Conservation (phyloP, 1,140 invertebrate species). For the Sipha flava region DNA sequence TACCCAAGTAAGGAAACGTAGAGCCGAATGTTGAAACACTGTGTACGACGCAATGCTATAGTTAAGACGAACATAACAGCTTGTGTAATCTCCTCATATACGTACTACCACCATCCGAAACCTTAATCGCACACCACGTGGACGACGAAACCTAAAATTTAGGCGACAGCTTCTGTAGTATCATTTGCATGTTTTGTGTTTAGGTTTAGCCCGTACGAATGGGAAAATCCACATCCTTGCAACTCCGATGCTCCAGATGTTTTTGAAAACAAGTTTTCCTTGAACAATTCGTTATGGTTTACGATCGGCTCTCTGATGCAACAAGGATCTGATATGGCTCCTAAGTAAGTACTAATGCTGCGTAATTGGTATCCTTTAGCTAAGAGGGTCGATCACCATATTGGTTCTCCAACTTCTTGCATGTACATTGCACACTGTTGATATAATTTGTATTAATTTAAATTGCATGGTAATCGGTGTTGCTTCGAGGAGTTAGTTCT, state of each 20-base stretch:
- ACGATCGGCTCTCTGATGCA: slow-evolving; percentile 50
- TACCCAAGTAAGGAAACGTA: slow-evolving; percentile 67
- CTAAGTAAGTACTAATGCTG: slow-evolving; percentile 43
- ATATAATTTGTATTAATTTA: not conserved
- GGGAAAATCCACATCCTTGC: slow-evolving; percentile 51
- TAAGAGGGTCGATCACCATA: slow-evolving; percentile 17
- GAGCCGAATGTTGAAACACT: not conserved
- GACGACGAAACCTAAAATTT: not conserved
- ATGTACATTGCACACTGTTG: not conserved
- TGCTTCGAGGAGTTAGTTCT: not conserved
- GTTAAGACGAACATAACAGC: not conserved
- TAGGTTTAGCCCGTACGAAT: slow-evolving; percentile 52
- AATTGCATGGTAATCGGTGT: not conserved
- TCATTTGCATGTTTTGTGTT: slow-evolving; percentile 35
- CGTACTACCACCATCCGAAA: not conserved
- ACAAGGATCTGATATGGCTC: slow-evolving; percentile 49
- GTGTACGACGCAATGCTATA: not conserved
- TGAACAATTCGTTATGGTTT: slow-evolving; percentile 51
- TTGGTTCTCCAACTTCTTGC: not conserved
- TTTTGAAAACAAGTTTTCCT: slow-evolving; percentile 50
- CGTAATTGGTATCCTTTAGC: not conserved
- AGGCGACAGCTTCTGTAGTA: not conserved
- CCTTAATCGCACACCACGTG: not conserved
- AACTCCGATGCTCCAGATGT: slow-evolving; percentile 49
- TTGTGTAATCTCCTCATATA: too few relatives aligned